phyloP scores from a whole-genome alignment of 2,888 invertebrate genomes.

The Allolobophora icterica region DNA sequence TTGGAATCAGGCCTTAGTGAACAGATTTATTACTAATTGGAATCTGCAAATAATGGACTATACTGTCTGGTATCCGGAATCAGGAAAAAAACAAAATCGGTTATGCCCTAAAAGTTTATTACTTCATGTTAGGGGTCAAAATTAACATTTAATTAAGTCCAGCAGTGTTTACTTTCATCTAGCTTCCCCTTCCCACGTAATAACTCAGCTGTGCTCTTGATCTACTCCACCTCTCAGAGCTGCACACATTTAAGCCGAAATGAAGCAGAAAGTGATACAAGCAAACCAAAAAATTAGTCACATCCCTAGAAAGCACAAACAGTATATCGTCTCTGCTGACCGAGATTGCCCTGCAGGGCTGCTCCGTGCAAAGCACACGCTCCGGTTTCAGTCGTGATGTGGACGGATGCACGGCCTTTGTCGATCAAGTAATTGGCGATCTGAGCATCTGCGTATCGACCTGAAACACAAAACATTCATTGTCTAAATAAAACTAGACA shows the following conservation, averaged over 20 bases:
- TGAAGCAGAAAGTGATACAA: background rate
- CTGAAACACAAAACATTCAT: conserved; percentile 19
- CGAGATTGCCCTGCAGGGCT: conserved; percentile 33
- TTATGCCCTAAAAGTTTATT: no score
- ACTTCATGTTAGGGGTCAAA: no score
- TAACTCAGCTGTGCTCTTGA: no score
- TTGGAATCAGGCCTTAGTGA: no score
- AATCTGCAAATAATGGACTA: no score
- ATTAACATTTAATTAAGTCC: no score
- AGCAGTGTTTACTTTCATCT: no score
- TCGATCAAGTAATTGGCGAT: conserved; percentile 34
- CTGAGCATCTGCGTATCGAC: conserved; percentile 32
- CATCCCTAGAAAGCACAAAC: background rate
- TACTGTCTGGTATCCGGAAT: no score
- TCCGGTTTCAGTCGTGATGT: conserved; percentile 32
- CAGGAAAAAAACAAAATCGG: no score
- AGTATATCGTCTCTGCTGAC: background rate
- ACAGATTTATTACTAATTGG: no score
- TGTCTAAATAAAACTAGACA: background rate
- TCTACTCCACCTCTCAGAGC: background rate
- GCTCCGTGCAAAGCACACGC: conserved; percentile 37
- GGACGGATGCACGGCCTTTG: conserved; percentile 31
- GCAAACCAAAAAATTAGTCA: background rate
- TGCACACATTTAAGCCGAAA: background rate
- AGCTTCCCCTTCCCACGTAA: no score